Percentiles rank a stretch among this genome's conserved stretches.
These are phyloP conservation scores for Pollenia labialis DNA, from an alignment of 2,888 invertebrate genomes.

Conservation along the genomic window DNA sequence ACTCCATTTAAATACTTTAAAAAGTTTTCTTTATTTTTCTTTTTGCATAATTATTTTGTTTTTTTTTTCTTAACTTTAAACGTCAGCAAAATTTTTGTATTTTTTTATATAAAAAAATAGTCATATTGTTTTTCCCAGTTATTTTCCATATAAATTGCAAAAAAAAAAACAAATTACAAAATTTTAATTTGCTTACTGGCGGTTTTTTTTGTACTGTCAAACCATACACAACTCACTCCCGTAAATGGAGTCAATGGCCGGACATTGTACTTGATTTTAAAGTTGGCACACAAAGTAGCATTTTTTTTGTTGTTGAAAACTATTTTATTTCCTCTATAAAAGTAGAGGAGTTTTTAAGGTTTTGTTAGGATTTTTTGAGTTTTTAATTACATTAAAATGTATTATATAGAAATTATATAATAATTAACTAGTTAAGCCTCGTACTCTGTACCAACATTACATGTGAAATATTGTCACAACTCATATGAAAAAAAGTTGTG, in stretches of 20 bases:
- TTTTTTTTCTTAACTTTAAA: not conserved
- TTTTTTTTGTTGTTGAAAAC: not conserved
- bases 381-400: too few relatives aligned
- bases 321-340: too few relatives aligned
- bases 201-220: conserved; percentile 4
- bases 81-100: conserved; percentile 14
- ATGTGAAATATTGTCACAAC: too few relatives aligned
- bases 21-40: not conserved
- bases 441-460: too few relatives aligned
- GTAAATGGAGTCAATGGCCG: conserved; percentile 62
- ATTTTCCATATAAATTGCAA: conserved; percentile 20
- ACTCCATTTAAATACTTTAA: conserved; percentile 32
- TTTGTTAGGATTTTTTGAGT: too few relatives aligned
- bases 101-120: not conserved
- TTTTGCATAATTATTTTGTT: conserved; percentile 24
- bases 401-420: too few relatives aligned
- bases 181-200: conserved; percentile 51
- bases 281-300: conserved; percentile 38
- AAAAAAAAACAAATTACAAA: conserved; percentile 42
- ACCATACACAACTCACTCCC: not conserved
- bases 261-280: conserved; percentile 66
- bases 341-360: too few relatives aligned
- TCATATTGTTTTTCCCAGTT: conserved; percentile 26
- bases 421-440: too few relatives aligned
- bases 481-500: too few relatives aligned